Base-by-base conservation (phyloP, 2,113 vertebrate genomes). In the Archilochus colubris region DNA sequence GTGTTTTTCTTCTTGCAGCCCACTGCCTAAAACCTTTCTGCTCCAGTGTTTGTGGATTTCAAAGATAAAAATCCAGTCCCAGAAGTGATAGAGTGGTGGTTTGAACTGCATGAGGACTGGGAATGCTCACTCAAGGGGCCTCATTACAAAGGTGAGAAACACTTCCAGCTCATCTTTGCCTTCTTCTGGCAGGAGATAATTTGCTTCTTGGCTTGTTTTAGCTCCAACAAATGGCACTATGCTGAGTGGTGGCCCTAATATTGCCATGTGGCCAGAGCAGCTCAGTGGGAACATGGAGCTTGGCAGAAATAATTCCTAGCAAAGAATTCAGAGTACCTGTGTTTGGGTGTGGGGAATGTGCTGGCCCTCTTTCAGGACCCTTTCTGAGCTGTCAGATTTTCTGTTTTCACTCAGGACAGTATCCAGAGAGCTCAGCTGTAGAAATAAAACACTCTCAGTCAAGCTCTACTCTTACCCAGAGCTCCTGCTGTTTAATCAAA, bases 401-500 rank as follows among this genome's bases (percentile, higher is more conserved):
- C 59, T 80, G 3, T 83, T 61, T 64, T 40, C 21, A 69, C 21
- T 50, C 12, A 10, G 40, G 44, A 75, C 38, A 59, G 20, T 50
- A 30, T 3, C 36, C 43, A 40, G 54, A 82, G 23, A 66, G 61
- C 46, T 75, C 36, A 62, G 44, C 40, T 92, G 67, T 48, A 75
- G 55, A 88, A 91, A 85, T 67, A 74, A 74, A 92, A 27, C 17
- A 44, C 33, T 30, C 9, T 57, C 72, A 78, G 69, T 63, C 84
- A 74, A 91, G 28, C 43, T 78, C 22, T 67, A 15, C 43, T 25
- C 81, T 68, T 22, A 48, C 64, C 68, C 89, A 83, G 72, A 86
- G 72, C 51, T 89, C 81, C 89, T 86, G 81, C 69, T 92, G 64
- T 73, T 84, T 70, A 55, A 83, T 84, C 73, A 75, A 78, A 81